A percentile compares a stretch with the other conserved stretches of the same genome.
Evolutionary conservation across 2,113 vertebrate species (phyloP).

Genomic region (Agapornis roseicollis): DNA sequence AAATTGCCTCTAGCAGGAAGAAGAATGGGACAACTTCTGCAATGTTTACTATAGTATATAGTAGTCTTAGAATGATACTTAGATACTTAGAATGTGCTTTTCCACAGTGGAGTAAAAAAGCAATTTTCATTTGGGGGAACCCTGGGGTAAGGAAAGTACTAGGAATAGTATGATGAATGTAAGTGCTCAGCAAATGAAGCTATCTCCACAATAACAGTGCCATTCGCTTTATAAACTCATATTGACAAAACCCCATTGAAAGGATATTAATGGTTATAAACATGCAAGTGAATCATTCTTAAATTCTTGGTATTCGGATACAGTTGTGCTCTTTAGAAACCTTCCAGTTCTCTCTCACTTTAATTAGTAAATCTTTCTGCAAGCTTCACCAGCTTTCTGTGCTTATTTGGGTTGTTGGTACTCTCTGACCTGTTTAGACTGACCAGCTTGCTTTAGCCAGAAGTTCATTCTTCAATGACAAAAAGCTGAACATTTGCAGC

Average conservation of each 20-base stretch:
- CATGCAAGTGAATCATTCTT: rapidly evolving
- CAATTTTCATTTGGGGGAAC: not conserved
- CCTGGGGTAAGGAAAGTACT: not conserved
- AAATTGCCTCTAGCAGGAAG: not conserved
- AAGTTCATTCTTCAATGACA: not conserved
- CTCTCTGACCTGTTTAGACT: not conserved
- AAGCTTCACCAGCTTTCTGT: not conserved
- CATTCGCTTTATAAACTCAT: not conserved
- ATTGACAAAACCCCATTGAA: not conserved
- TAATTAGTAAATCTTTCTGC: not conserved
- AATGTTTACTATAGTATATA: not conserved
- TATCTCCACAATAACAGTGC: not conserved
- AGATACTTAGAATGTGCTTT: too few relatives aligned
- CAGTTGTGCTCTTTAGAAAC: not conserved
- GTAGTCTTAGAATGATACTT: not conserved
- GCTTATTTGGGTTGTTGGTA: not conserved
- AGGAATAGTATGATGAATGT: not conserved
- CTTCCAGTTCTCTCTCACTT: not conserved
- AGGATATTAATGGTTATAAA: not conserved
- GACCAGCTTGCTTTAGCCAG: not conserved
- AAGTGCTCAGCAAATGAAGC: not conserved
- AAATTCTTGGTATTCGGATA: not conserved
- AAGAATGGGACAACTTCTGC: not conserved
- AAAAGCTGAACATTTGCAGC: not conserved
- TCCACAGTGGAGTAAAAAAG: not conserved